Evolutionary conservation across 2,797 vertebrate genomes (phyloP).

Genomic region (Molossus molossus): DNA sequence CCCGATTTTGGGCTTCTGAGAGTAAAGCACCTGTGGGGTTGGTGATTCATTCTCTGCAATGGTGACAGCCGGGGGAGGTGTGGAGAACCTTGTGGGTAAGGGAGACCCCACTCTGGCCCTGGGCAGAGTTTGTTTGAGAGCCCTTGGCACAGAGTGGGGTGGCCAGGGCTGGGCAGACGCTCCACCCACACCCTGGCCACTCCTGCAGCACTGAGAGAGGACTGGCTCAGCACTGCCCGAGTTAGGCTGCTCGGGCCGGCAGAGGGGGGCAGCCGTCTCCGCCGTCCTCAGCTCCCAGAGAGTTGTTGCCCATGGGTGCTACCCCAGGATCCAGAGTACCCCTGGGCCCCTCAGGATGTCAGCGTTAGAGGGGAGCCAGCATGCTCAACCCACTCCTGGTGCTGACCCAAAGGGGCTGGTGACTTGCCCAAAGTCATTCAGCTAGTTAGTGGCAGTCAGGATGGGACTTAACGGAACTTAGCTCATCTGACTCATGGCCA

Average conservation of each 20-base stretch:
- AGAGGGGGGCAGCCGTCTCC: neutral
- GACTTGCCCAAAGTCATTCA: neutral
- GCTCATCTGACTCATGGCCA: neutral
- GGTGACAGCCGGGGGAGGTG: neutral
- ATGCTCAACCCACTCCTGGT: neutral
- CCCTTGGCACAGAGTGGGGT: too few relatives aligned
- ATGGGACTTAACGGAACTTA: neutral
- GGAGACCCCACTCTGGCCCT: neutral
- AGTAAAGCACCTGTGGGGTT: neutral
- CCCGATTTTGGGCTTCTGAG: neutral
- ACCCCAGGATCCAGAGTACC: neutral
- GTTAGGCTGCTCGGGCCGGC: neutral
- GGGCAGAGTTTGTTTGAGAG: neutral
- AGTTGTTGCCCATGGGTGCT: neutral
- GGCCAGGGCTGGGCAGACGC: neutral
- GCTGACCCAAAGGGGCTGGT: neutral
- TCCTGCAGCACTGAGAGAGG: neutral
- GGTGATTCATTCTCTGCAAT: neutral
- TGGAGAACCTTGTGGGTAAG: neutral
- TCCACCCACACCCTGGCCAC: neutral
- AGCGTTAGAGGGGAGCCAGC: neutral
- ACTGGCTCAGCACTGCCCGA: rapidly evolving
- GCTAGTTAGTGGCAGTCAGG: neutral
- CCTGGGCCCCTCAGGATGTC: neutral
- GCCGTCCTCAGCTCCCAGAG: neutral